phyloP scores from a whole-genome alignment of 2,888 invertebrate species.

The Aquatica leii region DNA sequence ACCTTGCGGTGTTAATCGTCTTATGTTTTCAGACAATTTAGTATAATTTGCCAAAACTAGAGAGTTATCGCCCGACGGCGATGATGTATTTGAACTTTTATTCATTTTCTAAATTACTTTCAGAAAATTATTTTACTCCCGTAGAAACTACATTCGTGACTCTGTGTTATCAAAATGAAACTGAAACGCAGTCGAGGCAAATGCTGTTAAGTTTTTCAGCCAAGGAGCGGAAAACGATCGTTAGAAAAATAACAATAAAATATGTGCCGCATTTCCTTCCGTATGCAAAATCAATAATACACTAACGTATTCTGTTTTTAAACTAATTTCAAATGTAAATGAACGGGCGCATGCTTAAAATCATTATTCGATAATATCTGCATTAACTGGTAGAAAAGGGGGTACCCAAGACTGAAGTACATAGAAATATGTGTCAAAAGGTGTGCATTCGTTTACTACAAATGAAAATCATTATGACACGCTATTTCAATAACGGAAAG shows the following conservation, averaged over 20 bases:
- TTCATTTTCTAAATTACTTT: conserved; percentile 14
- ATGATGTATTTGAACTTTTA: conserved; percentile 15
- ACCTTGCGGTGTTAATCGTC: conserved; percentile 72
- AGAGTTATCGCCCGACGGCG: conserved; percentile 12
- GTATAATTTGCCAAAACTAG: conserved; percentile 59
- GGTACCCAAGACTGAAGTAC: background rate
- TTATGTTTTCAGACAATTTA: conserved; percentile 65
- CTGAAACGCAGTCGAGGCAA: background rate
- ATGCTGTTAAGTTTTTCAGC: conserved; percentile 15
- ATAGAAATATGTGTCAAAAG: background rate
- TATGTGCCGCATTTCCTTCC: conserved; percentile 30
- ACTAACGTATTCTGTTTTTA: conserved; percentile 32
- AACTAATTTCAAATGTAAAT: conserved; percentile 33
- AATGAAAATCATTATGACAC: no score
- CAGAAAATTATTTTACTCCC: background rate
- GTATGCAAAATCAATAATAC: conserved; percentile 32
- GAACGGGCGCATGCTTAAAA: conserved; percentile 53
- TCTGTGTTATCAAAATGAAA: background rate
- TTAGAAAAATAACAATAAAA: conserved; percentile 30
- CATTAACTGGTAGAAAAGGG: conserved; percentile 33
- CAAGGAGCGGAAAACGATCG: conserved; percentile 15
- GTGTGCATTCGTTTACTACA: no score
- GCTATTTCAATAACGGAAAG: no score
- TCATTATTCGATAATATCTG: conserved; percentile 53
- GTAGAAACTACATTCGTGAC: background rate